A percentile compares a stretch with the other conserved stretches of the same genome.
Conservation (phyloP, 2,113 vertebrate species). For the Syrrhaptes paradoxus region DNA sequence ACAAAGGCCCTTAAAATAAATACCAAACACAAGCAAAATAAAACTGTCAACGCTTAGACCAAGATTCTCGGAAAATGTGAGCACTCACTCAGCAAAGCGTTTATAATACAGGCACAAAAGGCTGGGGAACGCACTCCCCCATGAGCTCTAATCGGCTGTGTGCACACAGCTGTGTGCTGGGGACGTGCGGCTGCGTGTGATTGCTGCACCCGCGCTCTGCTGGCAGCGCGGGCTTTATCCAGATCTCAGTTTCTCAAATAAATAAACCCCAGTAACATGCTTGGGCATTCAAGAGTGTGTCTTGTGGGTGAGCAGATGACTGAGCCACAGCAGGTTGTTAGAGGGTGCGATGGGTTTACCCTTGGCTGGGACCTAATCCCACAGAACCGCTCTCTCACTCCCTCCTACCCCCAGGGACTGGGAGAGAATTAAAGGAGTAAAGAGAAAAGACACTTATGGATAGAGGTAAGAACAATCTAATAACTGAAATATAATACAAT, state of each 20-base stretch:
- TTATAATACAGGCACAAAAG: background rate
- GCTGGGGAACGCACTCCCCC: background rate
- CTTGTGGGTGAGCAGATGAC: background rate
- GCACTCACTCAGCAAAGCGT: background rate
- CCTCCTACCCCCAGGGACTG: too few relatives aligned
- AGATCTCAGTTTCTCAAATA: background rate
- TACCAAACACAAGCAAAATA: background rate
- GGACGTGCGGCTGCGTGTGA: accelerated
- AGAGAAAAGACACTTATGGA: too few relatives aligned
- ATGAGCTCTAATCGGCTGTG: background rate
- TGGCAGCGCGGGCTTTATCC: background rate
- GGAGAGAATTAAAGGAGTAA: too few relatives aligned
- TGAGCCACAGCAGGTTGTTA: accelerated
- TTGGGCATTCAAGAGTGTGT: background rate
- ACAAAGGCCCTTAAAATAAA: slow-evolving; percentile 39
- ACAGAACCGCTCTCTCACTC: too few relatives aligned
- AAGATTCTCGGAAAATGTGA: background rate
- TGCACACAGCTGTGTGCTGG: background rate
- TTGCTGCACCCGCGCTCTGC: background rate
- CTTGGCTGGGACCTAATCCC: too few relatives aligned
- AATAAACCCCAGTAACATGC: background rate
- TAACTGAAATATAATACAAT: too few relatives aligned
- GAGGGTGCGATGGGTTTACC: too few relatives aligned
- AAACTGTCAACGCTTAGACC: background rate
- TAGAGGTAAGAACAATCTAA: too few relatives aligned